Evolutionary conservation across 1,140 invertebrate genomes (phyloP).

Genomic region (Druon quercuslanigerum): DNA sequence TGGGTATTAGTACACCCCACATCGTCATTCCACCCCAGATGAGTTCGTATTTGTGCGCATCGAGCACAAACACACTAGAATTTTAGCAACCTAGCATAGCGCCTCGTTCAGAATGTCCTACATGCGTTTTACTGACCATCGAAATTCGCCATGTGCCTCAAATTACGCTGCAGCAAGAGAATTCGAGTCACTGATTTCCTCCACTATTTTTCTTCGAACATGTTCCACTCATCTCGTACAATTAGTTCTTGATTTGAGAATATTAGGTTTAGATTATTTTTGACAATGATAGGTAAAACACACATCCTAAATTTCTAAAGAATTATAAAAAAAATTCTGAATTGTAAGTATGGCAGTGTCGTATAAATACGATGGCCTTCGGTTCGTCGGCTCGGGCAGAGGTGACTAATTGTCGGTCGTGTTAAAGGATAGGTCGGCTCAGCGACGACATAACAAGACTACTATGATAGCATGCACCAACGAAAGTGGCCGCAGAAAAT

Average conservation of each 20-base stretch:
- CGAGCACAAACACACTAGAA: neutral
- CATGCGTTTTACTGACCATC: conserved; percentile 2
- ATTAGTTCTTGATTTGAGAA: too few relatives aligned
- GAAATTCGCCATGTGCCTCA: conserved; percentile 4
- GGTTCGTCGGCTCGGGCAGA: conserved; percentile 36
- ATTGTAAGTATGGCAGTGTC: neutral
- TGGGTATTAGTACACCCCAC: conserved; percentile 11
- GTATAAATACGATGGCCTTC: neutral
- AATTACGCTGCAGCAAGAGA: neutral
- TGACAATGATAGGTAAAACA: too few relatives aligned
- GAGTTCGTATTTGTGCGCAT: neutral
- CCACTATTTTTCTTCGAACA: neutral
- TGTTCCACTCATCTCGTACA: neutral
- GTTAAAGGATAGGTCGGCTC: conserved; percentile 54
- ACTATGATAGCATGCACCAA: conserved; percentile 44
- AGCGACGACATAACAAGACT: conserved; percentile 52
- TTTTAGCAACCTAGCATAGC: too few relatives aligned
- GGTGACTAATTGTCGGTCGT: conserved; percentile 57
- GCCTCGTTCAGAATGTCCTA: neutral
- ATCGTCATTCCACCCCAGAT: conserved; percentile 11
- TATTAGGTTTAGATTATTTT: too few relatives aligned
- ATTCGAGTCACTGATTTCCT: neutral
- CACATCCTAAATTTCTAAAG: too few relatives aligned
- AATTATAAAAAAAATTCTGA: too few relatives aligned
- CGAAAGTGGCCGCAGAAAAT: conserved; percentile 44